Conservation (phyloP, 2,113 vertebrate species). For the Odontophorus gujanensis region DNA sequence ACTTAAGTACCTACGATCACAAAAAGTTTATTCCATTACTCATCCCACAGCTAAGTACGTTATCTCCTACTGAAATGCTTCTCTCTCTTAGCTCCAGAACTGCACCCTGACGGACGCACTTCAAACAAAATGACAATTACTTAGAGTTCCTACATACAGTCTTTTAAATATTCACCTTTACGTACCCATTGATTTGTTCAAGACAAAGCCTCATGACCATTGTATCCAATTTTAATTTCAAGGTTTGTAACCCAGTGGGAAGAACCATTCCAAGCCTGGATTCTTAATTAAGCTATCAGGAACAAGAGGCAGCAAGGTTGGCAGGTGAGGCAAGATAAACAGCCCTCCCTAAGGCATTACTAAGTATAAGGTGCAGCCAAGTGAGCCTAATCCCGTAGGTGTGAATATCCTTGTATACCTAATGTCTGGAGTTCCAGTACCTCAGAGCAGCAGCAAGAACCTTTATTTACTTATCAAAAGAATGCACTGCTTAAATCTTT, state of each 20-base stretch:
- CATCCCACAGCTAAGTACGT: background rate
- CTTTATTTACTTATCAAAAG: slow-evolving; percentile 39
- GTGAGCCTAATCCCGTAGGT: slow-evolving; percentile 71
- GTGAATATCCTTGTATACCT: slow-evolving; percentile 62
- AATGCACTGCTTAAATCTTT: background rate
- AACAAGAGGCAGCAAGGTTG: slow-evolving; percentile 56
- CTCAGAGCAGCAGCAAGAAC: background rate
- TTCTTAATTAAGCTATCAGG: slow-evolving; percentile 74
- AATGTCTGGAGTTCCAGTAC: slow-evolving; percentile 31
- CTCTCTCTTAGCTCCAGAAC: background rate
- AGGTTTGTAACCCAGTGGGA: slow-evolving; percentile 67
- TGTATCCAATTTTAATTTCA: slow-evolving; percentile 67
- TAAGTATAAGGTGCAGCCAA: slow-evolving; percentile 58
- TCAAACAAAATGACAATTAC: background rate
- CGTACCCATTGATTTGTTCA: slow-evolving; percentile 31
- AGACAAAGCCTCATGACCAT: slow-evolving; percentile 45
- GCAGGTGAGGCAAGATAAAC: slow-evolving; percentile 61
- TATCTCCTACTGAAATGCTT: background rate
- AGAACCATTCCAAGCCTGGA: slow-evolving; percentile 51
- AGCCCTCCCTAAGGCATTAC: slow-evolving; percentile 42
- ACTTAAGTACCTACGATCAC: background rate
- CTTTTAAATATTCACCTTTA: slow-evolving; percentile 51
- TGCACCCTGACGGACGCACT: background rate
- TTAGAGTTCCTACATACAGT: background rate
- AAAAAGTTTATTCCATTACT: slow-evolving; percentile 9